Conservation (phyloP, 2,113 vertebrate species). For the Hyperoodon ampullatus region DNA sequence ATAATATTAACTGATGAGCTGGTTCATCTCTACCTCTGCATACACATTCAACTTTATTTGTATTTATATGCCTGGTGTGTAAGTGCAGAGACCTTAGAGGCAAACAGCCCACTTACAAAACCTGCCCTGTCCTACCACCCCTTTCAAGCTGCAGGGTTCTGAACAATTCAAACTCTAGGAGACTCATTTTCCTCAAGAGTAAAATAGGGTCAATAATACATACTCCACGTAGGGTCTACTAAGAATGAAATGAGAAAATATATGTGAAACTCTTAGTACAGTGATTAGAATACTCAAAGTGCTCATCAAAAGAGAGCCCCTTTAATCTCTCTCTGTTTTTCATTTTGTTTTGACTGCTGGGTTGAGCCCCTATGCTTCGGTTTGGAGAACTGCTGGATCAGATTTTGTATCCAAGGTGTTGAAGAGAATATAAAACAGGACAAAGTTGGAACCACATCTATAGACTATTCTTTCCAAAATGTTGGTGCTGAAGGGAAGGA, state of each 20-base stretch:
- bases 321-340: neutral
- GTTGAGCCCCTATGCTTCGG: rapidly evolving
- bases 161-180: neutral
- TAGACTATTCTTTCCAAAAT: neutral
- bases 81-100: neutral
- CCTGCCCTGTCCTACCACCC: neutral
- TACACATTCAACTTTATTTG: neutral
- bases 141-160: neutral
- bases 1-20: neutral
- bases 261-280: too few relatives aligned
- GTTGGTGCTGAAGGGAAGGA: conserved; percentile 21
- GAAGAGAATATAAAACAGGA: neutral
- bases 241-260: neutral
- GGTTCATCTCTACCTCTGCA: neutral
- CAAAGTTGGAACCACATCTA: neutral
- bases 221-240: neutral
- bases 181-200: neutral
- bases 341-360: neutral
- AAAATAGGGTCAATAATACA: neutral
- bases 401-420: neutral
- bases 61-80: neutral
- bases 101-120: neutral
- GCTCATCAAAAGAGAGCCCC: neutral
- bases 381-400: neutral
- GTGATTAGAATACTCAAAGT: neutral